Percentiles rank a stretch among this genome's conserved stretches.
phyloP scores from a whole-genome alignment of 2,797 vertebrate genomes.

The Lacerta viridis region DNA sequence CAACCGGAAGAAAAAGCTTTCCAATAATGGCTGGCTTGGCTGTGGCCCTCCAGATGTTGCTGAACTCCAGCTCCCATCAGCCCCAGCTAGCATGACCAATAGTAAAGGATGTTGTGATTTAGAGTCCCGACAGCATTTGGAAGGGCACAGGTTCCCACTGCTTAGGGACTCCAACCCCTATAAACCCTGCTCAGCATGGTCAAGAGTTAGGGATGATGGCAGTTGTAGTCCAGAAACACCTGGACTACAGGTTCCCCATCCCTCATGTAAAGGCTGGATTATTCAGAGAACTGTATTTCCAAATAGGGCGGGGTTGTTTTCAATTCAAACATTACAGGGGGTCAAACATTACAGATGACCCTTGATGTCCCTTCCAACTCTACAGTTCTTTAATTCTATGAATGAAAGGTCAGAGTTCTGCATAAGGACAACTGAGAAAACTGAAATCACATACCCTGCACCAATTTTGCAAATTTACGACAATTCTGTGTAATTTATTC shows the following conservation, averaged over 20 bases:
- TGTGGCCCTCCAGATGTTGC: too few species aligned
- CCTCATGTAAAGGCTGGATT: background rate
- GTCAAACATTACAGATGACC: too few species aligned
- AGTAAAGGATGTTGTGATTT: too few species aligned
- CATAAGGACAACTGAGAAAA: background rate
- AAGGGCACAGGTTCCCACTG: too few species aligned
- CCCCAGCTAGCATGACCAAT: too few species aligned
- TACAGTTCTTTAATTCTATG: background rate
- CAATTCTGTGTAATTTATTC: background rate
- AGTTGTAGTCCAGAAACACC: too few species aligned
- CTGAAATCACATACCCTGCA: background rate
- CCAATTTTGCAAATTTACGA: background rate
- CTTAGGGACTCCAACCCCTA: too few species aligned
- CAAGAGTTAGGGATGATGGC: too few species aligned
- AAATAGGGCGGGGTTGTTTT: slow-evolving; percentile 34
- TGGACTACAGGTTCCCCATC: too few species aligned
- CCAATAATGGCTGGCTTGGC: background rate
- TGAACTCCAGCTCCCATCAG: too few species aligned
- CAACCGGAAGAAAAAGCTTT: background rate
- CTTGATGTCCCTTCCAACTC: background rate
- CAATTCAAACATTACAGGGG: background rate
- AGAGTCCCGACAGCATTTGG: too few species aligned
- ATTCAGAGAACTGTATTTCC: background rate
- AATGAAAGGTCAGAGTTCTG: background rate
- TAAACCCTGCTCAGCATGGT: too few species aligned